Base-by-base conservation (phyloP, 2,888 invertebrate species). In the Dynastes maya region DNA sequence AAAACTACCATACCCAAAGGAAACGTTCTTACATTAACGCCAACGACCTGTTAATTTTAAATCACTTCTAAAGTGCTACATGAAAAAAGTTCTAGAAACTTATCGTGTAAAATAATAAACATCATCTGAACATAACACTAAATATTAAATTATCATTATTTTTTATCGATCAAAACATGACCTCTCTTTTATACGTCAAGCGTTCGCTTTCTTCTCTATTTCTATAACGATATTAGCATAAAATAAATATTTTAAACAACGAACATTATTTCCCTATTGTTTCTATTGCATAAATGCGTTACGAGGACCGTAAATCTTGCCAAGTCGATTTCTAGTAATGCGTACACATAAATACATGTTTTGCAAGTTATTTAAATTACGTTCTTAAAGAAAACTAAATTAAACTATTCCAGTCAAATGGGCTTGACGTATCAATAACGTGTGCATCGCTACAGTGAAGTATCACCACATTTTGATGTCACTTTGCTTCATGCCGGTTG, bases 311-410 rank as follows among this genome's bases (percentile, higher is more conserved):
- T 61, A 61, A 61, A 61, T 61, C 61, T 61, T 61, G 61, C 61
- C 61, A 61, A 29, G 11, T 61, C 16, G 16, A 53, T n/a, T 61
- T 22, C 55, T 55, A 55, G 16, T 16, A 22, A 40, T 40, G 22
- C 27, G n/a, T 40, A 65, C 40, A 40, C 65, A 58, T n/a, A 63
- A 45, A 67, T 45, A 29, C 51, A 29, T 53, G 51, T 68, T 68
- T 68, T 68, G 68, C 68, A 68, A 68, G 51, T 68, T 68, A 68
- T 68, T 68, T 27, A 68, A 68, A 51, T 68, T 68, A 6, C 40
- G 9, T 51, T n/a, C 5, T 68, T 51, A 68, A 53, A 13, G 68
- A 11, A 51, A 51, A 68, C 29, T 68, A 51, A 51, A 68, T 68
- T 49, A 68, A 68, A 68, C 22, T 51, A 27, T 68, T 68, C 49